A percentile compares a stretch with the other conserved stretches of the same genome.
Conservation (phyloP, 2,888 invertebrate species). For the Caenorhabditis sp. region DNA sequence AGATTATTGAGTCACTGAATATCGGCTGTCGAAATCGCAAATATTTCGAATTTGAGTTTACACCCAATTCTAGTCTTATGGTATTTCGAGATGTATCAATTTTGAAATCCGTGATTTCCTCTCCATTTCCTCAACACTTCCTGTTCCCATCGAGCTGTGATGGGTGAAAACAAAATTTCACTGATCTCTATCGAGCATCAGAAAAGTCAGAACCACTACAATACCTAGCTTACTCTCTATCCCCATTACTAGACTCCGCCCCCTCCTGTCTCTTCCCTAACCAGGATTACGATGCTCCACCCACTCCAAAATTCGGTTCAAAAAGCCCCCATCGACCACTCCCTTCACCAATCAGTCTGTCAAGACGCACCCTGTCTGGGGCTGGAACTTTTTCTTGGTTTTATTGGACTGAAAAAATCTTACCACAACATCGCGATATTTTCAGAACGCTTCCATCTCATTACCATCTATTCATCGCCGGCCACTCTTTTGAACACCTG, state of each 20-base stretch:
- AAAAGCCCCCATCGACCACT: background rate
- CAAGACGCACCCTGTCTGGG: background rate
- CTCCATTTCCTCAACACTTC: too few relatives aligned
- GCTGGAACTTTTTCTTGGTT: background rate
- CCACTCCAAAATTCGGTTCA: background rate
- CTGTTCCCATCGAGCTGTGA: too few relatives aligned
- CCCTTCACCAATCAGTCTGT: background rate
- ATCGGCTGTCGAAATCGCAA: too few relatives aligned
- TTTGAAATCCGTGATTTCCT: too few relatives aligned
- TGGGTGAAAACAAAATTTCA: too few relatives aligned
- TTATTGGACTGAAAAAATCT: background rate
- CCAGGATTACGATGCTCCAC: conserved; percentile 4
- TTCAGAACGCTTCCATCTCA: conserved; percentile 26
- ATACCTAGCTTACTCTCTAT: conserved; percentile 10
- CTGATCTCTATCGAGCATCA: background rate
- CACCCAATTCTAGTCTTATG: too few relatives aligned
- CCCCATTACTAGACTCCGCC: conserved; percentile 26
- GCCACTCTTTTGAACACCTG: background rate
- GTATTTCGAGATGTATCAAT: too few relatives aligned
- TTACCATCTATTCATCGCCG: conserved; percentile 21
- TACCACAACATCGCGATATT: background rate
- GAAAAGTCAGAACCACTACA: conserved; percentile 34
- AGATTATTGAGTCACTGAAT: too few relatives aligned
- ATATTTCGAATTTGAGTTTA: too few relatives aligned
- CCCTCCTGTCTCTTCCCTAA: conserved; percentile 3